These are phyloP conservation scores for Gasterosteus aculeatus DNA, from an alignment of 2,113 vertebrate genomes.

Conservation along the genomic window DNA sequence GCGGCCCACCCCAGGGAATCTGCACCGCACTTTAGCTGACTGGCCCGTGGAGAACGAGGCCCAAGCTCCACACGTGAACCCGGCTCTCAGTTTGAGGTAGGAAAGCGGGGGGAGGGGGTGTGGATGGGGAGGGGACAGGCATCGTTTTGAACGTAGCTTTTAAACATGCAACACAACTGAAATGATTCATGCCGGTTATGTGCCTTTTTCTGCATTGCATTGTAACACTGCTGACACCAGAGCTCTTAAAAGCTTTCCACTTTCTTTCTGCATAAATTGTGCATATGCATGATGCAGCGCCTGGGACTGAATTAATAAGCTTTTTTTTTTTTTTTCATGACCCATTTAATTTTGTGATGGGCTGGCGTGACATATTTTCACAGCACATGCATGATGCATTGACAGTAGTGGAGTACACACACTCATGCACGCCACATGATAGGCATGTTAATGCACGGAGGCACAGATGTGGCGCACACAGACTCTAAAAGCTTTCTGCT, in stretches of 20 bases:
- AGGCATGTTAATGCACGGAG: conserved; percentile 15
- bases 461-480: conserved; percentile 13
- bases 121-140: conserved; percentile 19
- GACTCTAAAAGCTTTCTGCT: conserved; percentile 61
- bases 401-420: conserved; percentile 22
- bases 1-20: background rate
- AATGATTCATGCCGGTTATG: conserved; percentile 24
- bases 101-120: conserved; percentile 7
- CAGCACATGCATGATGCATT: conserved; percentile 55
- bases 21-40: background rate
- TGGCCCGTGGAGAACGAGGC: conserved; percentile 15
- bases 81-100: background rate
- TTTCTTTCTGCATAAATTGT: conserved; percentile 62
- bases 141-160: conserved; percentile 23
- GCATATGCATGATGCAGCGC: conserved; percentile 52
- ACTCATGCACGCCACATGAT: conserved; percentile 10
- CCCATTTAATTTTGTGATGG: conserved; percentile 48
- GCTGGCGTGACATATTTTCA: conserved; percentile 51
- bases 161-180: conserved; percentile 24
- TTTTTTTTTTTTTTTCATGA: conserved; percentile 35
- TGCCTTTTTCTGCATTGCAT: conserved; percentile 6
- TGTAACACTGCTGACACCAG: conserved; percentile 47
- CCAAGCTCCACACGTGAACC: background rate
- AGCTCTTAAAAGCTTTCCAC: conserved; percentile 68
- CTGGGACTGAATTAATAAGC: conserved; percentile 51